Evolutionary conservation across 2,113 vertebrate genomes (phyloP).

Genomic region (Agapornis roseicollis): DNA sequence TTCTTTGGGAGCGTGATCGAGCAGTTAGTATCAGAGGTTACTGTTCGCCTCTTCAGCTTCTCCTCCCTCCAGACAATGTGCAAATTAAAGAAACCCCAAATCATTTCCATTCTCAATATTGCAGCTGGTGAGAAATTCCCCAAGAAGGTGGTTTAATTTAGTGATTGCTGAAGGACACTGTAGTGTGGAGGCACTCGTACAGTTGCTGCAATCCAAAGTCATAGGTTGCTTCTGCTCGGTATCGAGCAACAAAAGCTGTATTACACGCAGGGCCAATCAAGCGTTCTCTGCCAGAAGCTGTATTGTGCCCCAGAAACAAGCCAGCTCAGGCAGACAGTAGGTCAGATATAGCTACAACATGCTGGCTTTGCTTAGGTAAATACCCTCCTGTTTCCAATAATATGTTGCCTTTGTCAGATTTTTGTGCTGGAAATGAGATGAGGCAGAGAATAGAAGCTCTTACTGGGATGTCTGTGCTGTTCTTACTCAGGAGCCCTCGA

Average conservation of each 20-base stretch:
- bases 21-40: neutral
- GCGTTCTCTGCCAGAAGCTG: neutral
- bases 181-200: neutral
- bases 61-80: neutral
- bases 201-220: neutral
- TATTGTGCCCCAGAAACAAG: neutral
- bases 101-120: neutral
- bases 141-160: neutral
- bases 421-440: neutral
- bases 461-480: accelerated
- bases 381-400: neutral
- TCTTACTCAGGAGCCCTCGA: neutral
- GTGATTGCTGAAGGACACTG: accelerated
- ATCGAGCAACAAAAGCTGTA: neutral
- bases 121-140: neutral
- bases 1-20: neutral
- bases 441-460: neutral
- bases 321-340: neutral
- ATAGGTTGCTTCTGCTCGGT: neutral
- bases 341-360: neutral
- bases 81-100: neutral
- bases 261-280: neutral
- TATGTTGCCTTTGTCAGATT: neutral
- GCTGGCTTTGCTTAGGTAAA: neutral
- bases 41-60: neutral